These are phyloP conservation scores for Pandion haliaetus DNA, from an alignment of 2,113 vertebrate genomes.

Conservation along the genomic window DNA sequence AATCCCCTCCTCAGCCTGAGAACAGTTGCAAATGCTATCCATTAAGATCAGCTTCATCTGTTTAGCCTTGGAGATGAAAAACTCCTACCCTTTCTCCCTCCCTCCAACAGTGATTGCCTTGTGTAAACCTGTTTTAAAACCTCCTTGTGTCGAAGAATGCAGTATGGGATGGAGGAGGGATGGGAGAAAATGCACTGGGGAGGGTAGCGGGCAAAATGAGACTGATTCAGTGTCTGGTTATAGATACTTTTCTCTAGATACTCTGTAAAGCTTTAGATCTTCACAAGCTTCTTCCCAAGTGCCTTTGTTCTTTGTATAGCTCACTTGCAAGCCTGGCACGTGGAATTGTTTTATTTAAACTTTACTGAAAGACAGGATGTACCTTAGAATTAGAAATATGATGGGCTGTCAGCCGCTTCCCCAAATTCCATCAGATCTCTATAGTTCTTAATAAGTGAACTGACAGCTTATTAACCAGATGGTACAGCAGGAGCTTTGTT, in stretches of 20 bases:
- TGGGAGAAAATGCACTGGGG: background rate
- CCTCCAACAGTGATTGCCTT: slow-evolving; percentile 50
- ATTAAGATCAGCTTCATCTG: slow-evolving; percentile 64
- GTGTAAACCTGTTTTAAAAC: slow-evolving; percentile 60
- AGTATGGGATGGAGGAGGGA: background rate
- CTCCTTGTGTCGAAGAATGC: background rate
- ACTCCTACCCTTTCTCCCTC: background rate
- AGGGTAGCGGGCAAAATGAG: background rate
- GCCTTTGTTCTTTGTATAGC: slow-evolving; percentile 40
- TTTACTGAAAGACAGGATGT: slow-evolving; percentile 30
- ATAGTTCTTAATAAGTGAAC: slow-evolving; percentile 51
- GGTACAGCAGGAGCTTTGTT: slow-evolving; percentile 22
- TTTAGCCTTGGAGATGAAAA: slow-evolving; percentile 63
- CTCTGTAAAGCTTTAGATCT: slow-evolving; percentile 52
- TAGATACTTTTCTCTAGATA: slow-evolving; percentile 58
- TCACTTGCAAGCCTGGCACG: slow-evolving; percentile 29
- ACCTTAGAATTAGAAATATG: slow-evolving; percentile 52
- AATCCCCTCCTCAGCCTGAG: slow-evolving; percentile 1
- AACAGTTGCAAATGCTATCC: slow-evolving; percentile 70
- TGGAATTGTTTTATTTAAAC: slow-evolving; percentile 49
- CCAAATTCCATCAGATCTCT: slow-evolving; percentile 21
- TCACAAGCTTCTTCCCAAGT: slow-evolving; percentile 12
- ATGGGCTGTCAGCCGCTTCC: background rate
- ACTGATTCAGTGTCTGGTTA: slow-evolving; percentile 52
- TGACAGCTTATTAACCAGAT: slow-evolving; percentile 51